phyloP scores from a whole-genome alignment of 2,797 vertebrate species.

The Craterocephalus amniculus region DNA sequence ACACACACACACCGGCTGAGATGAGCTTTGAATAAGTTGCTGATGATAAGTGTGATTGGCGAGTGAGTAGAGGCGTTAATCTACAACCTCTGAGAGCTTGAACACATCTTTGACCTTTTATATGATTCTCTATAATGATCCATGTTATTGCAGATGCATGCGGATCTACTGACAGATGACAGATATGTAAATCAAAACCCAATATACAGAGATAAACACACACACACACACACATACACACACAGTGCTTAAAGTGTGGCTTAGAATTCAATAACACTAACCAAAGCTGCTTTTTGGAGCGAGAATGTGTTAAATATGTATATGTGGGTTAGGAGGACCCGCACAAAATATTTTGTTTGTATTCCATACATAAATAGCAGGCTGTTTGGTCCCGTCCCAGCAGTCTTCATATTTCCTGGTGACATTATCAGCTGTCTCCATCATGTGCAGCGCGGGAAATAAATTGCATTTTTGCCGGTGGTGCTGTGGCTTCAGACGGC shows the following conservation, averaged over 20 bases:
- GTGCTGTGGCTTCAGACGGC: constrained; percentile 79
- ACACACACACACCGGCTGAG: constrained; percentile 16
- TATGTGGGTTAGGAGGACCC: constrained; percentile 55
- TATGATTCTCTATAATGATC: constrained; percentile 66
- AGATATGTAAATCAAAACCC: constrained; percentile 62
- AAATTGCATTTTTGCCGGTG: constrained; percentile 86
- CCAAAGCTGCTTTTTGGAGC: constrained; percentile 64
- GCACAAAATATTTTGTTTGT: constrained; percentile 84
- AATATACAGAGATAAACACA: constrained; percentile 16
- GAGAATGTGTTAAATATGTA: constrained; percentile 31
- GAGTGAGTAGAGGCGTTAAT: constrained; percentile 46
- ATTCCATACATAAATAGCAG: constrained; percentile 87
- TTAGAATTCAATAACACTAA: constrained; percentile 60
- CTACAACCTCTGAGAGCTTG: constrained; percentile 59
- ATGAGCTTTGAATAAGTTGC: constrained; percentile 48
- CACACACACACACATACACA: constrained; percentile 6
- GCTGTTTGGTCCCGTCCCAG: constrained; percentile 83
- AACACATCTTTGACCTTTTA: constrained; percentile 74
- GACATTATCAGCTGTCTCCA: constrained; percentile 86
- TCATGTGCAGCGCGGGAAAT: constrained; percentile 83
- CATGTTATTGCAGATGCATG: constrained; percentile 56
- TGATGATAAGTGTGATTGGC: constrained; percentile 69
- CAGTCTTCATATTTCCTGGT: constrained; percentile 85
- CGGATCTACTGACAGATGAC: constrained; percentile 57
- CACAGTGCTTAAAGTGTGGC: constrained; percentile 6